Base-by-base conservation (phyloP, 2,888 invertebrate genomes). In the Clostera curtula region DNA sequence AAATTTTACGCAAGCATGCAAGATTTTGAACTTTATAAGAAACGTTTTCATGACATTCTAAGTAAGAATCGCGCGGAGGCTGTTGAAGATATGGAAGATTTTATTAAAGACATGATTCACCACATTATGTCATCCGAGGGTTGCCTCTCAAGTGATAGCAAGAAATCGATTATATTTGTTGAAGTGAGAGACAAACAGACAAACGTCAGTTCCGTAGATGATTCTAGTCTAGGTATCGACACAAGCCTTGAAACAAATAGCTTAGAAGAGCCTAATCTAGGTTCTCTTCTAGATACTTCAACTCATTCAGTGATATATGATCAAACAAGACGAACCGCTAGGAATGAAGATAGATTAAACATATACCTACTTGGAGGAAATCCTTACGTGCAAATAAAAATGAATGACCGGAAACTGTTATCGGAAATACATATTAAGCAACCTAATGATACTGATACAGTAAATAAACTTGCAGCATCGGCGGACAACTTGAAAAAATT, bases 81-180 rank as follows among this genome's bases (percentile, higher is more conserved):
- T 1, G 28, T 75, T 1, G 46, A 42, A 4, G 71, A 73, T 26
- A 75, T 77, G 75, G 75, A 77, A 44, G 57, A 66, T 2, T 77
- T 80, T 29, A 68, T 79, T 22, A 73, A 59, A 42, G 74, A 77
- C 17, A 70, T 77, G 60, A 65, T 80, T 35, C 65, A 72, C 5
- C 59, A 73, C 25, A 72, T 77, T n/a, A 56, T 64, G 37, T 66
- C 69, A 2, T 61, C 70, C 0, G 69, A 72, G 5, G 58, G 57
- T 5, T 43, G 52, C 3, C 26, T 47, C 5, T 43, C 54, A 2
- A 40, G 40, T 22, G 46, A 47, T 5, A 46, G 35, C 18, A 36
- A 25, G 5, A 45, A 42, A 23, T 28, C 27, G 4, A 25, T 25
- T 15, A 30, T 31, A 16, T 8, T 21, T n/a, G 19, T 12, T 21